Evolutionary conservation across 1,140 invertebrate species (phyloP), one percentile per base, ranked within the genome.

Genomic region (Brachionus plicatilis): DNA sequence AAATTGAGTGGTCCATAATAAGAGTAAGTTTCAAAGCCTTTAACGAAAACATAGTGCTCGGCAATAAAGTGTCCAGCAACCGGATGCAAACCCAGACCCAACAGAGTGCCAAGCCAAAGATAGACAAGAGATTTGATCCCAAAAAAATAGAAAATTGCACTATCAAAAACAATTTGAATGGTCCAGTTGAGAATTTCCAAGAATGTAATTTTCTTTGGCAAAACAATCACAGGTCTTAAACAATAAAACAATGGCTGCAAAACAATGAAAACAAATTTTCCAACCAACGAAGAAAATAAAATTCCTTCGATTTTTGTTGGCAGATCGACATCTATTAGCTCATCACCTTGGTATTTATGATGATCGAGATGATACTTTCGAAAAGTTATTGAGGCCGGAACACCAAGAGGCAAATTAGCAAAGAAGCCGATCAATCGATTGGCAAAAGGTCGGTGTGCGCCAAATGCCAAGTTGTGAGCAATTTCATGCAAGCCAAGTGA

Each of bases 351-450:
- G 90, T 96, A 97, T 9, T 93, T 94, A 89, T 99, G 97, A 90
- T 99, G 97, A 88, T 99, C 96, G 68, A 99, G 89, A 90, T 99
- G 97, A 90, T 99, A 99, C 88, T 97, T 97, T 89, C 96, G 96
- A 89, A 99, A 99, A 86, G 96, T 95, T 85, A 98, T 93, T 0
- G 96, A 96, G 88, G 98, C 93, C 2, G 97, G 97, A 86, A 99
- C 66, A 24, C 94, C 96, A 86, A 99, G 94, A 1, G 97, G 96
- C 41, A 99, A 90, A 91, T 99, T 99, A 14, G 94, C 96, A 90
- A 98, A 94, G 87, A 98, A 95, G 17, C 96, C 97, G 87, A 99
- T 93, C 20, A 95, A 87, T 86, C 93, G 91, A 89, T 98, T 98
- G 14, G 93, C 92, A 89, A 95, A 88, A 9, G 95, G 95, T 84